Evolutionary conservation across 2,113 vertebrate genomes (phyloP), one percentile per base, ranked within the genome.

Genomic region (Ptyas mucosa): DNA sequence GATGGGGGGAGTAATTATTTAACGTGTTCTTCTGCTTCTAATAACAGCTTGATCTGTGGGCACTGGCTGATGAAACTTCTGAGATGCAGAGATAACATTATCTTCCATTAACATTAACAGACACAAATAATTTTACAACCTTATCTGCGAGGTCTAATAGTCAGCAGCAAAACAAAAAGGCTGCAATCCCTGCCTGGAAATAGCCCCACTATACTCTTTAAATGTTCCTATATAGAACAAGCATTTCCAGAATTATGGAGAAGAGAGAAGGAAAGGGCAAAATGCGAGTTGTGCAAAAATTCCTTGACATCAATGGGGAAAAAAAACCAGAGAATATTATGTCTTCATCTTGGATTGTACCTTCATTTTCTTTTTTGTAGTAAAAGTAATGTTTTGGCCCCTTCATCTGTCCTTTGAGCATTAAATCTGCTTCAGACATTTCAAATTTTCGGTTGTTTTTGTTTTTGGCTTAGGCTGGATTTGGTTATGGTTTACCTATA

Each of bases 401-500:
- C 23, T 54, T 75, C 49, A 43, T 21, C 5, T 54, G 18, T 39
- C 34, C 51, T 8, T 92, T 10, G 24, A 92, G 46, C 58, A 43
- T 3, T 11, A 54, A 4, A 12, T 29, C 18, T 53, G 18, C 21
- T 24, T 61, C 55, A 9, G 54, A 86, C 23, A 5, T 61, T 90
- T 29, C 49, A 53, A 5, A 54, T 87, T 90, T 23, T 64, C 23
- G 20, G 15, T 12, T 53, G 2, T n/a, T 90, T 23, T 85, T 53
- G 61, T 58, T 51, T 58, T 51, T 86, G 5, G n/a, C 92, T 95
- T 95, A 99, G 99, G 99, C 99, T 97, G 99, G 99, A 92, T 99
- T 99, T 97, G 99, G 99, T 69, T 99, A 99, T 46, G 99, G 99
- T 26, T 97, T 99, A 94, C 99, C 99, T 92, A 99, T 99, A 96